Evolutionary conservation across 2,113 vertebrate species (phyloP).

Genomic region (Leucopternis melanops): DNA sequence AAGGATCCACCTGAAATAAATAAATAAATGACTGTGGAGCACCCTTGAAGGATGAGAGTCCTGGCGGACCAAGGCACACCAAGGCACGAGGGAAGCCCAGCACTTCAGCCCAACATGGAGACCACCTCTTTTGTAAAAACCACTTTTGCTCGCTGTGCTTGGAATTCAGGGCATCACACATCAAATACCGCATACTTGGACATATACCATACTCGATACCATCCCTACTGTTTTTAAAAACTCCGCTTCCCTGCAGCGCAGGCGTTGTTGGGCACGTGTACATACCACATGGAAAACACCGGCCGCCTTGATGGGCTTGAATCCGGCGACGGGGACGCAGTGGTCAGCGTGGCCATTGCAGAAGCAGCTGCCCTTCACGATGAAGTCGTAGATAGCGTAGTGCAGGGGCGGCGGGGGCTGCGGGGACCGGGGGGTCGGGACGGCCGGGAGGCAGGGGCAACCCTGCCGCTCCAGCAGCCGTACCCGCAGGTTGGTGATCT

Average conservation of each 20-base stretch:
- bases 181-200: neutral
- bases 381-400: constrained; percentile 92
- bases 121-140: neutral
- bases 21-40: neutral
- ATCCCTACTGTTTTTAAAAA: neutral
- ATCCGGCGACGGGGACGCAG: constrained; percentile 78
- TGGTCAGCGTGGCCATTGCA: constrained; percentile 93
- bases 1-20: neutral
- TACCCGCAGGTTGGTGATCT: constrained; percentile 89
- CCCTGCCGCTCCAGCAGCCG: constrained; percentile 80
- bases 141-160: neutral
- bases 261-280: accelerated
- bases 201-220: no score
- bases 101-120: neutral
- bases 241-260: neutral
- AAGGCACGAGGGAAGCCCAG: neutral
- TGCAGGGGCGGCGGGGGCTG: constrained; percentile 65
- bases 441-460: constrained; percentile 80
- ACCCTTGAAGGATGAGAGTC: neutral
- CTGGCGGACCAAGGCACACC: neutral
- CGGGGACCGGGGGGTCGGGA: neutral
- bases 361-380: constrained; percentile 95
- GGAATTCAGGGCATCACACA: neutral
- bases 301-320: constrained; percentile 73
- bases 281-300: constrained; percentile 83